Evolutionary conservation across 2,888 invertebrate genomes (phyloP).

Genomic region (Branchellion lobata): DNA sequence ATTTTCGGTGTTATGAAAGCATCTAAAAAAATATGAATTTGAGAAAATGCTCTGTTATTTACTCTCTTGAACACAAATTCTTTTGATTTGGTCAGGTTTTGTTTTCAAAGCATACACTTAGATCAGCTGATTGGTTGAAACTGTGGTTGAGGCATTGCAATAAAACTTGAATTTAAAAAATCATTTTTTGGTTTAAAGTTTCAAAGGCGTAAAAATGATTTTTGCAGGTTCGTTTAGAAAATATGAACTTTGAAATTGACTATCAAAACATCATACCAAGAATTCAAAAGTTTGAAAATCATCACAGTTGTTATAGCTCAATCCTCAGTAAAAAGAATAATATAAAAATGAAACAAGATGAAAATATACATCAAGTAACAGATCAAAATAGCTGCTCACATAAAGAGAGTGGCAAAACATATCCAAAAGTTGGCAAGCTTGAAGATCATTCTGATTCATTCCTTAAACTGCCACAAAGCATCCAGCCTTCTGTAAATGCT

Average conservation of each 20-base stretch:
- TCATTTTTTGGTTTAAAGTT: too few relatives aligned
- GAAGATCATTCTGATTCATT: neutral
- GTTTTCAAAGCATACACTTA: neutral
- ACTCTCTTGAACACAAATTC: neutral
- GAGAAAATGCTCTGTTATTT: neutral
- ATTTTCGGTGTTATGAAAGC: too few relatives aligned
- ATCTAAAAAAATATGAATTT: neutral
- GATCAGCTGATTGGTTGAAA: neutral
- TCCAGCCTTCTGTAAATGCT: too few relatives aligned
- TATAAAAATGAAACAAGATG: neutral
- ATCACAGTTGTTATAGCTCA: neutral
- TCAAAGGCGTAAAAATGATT: too few relatives aligned
- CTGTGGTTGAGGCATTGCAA: too few relatives aligned
- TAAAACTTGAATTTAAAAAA: too few relatives aligned
- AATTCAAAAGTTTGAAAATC: conserved; percentile 2
- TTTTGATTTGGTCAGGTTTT: neutral
- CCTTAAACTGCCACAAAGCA: too few relatives aligned
- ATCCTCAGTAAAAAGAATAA: neutral
- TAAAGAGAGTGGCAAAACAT: neutral
- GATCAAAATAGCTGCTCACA: neutral
- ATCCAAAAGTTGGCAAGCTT: neutral
- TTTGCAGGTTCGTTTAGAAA: neutral
- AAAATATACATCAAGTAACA: neutral
- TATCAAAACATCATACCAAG: neutral
- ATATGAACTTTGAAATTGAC: neutral